These are phyloP conservation scores for Ariopsis seemanni DNA, from an alignment of 2,113 vertebrate species.

Conservation along the genomic window DNA sequence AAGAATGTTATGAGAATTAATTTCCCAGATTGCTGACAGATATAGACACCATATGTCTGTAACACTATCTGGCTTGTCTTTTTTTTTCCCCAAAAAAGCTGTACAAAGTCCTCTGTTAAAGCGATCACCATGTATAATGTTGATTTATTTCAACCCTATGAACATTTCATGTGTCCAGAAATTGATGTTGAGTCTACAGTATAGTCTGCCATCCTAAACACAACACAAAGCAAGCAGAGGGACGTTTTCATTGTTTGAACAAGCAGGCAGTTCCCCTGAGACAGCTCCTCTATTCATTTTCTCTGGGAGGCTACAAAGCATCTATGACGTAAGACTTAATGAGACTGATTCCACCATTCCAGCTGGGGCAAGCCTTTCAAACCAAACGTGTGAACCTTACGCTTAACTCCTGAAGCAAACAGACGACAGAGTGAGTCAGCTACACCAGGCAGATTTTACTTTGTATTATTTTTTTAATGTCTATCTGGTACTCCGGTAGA, in stretches of 20 bases:
- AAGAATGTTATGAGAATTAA: background rate
- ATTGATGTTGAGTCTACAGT: background rate
- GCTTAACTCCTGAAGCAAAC: conserved; percentile 5
- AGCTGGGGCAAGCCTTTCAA: conserved; percentile 27
- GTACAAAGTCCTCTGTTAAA: background rate
- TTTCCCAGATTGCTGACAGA: conserved; percentile 10
- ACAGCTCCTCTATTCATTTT: conserved; percentile 41
- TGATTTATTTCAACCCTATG: conserved; percentile 2
- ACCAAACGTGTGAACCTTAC: conserved; percentile 12
- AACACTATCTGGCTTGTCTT: conserved; percentile 9
- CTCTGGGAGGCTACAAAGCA: conserved; percentile 30
- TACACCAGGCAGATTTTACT: background rate
- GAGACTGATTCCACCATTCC: conserved; percentile 16
- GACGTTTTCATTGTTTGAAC: conserved; percentile 38
- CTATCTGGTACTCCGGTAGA: background rate
- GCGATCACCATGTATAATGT: background rate
- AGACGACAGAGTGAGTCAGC: background rate
- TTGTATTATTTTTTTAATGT: background rate
- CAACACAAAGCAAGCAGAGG: conserved; percentile 23
- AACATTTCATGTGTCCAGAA: conserved; percentile 1
- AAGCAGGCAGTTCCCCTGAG: conserved; percentile 34
- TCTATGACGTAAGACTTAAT: conserved; percentile 55
- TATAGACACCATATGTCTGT: conserved; percentile 20
- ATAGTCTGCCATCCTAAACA: background rate
- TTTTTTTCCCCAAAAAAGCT: background rate